Conservation (phyloP, 2,888 invertebrate species). For the Ptychoptera contaminata region DNA sequence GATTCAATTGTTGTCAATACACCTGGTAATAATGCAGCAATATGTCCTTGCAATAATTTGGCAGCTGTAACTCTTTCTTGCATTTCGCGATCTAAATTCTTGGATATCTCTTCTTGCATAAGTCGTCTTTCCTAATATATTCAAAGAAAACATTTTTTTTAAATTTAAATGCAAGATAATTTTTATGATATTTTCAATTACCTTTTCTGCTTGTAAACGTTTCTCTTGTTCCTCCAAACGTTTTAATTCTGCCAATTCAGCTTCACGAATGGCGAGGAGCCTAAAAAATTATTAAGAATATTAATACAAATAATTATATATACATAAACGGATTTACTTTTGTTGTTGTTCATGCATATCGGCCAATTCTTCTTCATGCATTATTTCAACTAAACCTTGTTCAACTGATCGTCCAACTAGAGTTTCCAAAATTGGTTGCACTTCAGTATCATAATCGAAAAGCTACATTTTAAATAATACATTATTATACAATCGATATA, state of each 20-base stretch:
- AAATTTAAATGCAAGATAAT: too few species aligned
- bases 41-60: slow-evolving; percentile 70
- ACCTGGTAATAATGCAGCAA: slow-evolving; percentile 70
- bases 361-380: slow-evolving; percentile 84
- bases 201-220: slow-evolving; percentile 50
- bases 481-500: too few species aligned
- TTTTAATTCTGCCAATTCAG: slow-evolving; percentile 67
- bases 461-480: too few species aligned
- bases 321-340: slow-evolving; percentile 16
- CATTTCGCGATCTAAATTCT: slow-evolving; percentile 50
- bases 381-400: slow-evolving; percentile 75
- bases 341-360: slow-evolving; percentile 54
- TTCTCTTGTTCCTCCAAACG: slow-evolving; percentile 66
- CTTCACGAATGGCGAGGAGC: slow-evolving; percentile 44
- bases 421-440: slow-evolving; percentile 76
- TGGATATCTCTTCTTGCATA: slow-evolving; percentile 50
- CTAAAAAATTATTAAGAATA: slow-evolving; percentile 19
- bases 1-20: slow-evolving; percentile 59
- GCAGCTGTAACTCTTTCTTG: slow-evolving; percentile 70
- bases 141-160: slow-evolving; percentile 2
- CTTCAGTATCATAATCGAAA: slow-evolving; percentile 85
- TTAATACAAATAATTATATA: neutral
- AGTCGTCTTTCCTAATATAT: slow-evolving; percentile 45
- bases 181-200: slow-evolving; percentile 16
- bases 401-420: slow-evolving; percentile 81